phyloP scores from a whole-genome alignment of 2,797 vertebrate species.

The Protosalanx chinensis region DNA sequence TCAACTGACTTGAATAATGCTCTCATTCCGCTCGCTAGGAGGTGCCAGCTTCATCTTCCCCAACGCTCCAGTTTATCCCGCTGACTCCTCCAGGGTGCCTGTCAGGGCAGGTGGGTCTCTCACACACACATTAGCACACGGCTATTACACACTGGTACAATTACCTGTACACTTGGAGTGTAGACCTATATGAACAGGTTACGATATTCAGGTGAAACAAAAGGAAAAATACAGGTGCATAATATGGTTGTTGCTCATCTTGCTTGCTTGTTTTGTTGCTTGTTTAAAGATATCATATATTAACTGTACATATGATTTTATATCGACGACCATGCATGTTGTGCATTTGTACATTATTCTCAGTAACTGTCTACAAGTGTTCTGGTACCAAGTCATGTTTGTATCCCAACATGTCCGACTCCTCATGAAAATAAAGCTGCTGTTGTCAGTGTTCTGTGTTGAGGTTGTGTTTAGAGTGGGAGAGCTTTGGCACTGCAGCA shows the following conservation, averaged over 20 bases:
- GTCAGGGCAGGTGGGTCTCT: conserved; percentile 78
- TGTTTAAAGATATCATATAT: neutral
- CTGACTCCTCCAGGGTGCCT: conserved; percentile 79
- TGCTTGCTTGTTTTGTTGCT: neutral
- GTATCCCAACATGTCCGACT: neutral
- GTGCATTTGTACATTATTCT: no score
- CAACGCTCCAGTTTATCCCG: conserved; percentile 81
- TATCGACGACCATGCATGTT: neutral
- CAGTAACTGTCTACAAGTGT: neutral
- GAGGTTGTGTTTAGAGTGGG: conserved; percentile 10
- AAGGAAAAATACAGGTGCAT: neutral
- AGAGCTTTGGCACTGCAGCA: conserved; percentile 12
- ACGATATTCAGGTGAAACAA: neutral
- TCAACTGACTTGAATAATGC: neutral
- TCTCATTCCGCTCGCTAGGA: conserved; percentile 70
- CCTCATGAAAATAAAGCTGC: neutral
- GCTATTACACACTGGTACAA: neutral
- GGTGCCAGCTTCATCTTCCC: conserved; percentile 87
- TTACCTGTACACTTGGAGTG: neutral
- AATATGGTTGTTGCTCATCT: neutral
- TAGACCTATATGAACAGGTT: no score
- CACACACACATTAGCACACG: neutral
- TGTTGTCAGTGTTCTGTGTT: neutral
- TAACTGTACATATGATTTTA: neutral
- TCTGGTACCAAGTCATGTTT: neutral